phyloP scores from a whole-genome alignment of 2,797 vertebrate species.

The Sebastes itinus region DNA sequence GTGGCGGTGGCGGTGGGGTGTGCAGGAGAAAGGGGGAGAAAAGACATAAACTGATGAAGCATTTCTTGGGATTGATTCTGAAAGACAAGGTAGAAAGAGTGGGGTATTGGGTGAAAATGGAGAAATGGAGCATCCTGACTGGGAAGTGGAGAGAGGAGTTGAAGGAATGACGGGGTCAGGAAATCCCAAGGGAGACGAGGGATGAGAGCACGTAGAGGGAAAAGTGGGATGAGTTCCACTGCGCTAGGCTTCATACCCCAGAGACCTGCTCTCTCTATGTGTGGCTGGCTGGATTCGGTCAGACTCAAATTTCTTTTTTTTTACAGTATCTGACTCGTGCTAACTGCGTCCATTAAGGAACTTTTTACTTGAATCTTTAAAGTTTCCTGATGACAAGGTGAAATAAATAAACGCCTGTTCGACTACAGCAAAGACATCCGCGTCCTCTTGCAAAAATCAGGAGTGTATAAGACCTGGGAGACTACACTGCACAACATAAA shows the following conservation, averaged over 20 bases:
- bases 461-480: slow-evolving; percentile 16
- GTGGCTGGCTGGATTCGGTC: background rate
- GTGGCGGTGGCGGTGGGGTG: slow-evolving; percentile 1
- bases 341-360: background rate
- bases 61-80: slow-evolving; percentile 27
- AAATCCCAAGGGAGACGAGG: slow-evolving; percentile 41
- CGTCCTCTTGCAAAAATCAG: slow-evolving; percentile 6
- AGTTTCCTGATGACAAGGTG: slow-evolving; percentile 1
- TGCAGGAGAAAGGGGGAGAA: background rate
- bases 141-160: slow-evolving; percentile 23
- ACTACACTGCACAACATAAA: slow-evolving; percentile 30
- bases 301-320: background rate
- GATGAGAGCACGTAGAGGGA: slow-evolving; percentile 33
- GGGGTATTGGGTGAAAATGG: background rate
- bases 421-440: background rate
- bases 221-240: slow-evolving; percentile 53
- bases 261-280: slow-evolving; percentile 2
- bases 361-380: background rate
- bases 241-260: slow-evolving; percentile 18
- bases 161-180: slow-evolving; percentile 44
- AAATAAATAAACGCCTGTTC: slow-evolving; percentile 27
- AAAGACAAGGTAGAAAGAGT: slow-evolving; percentile 14
- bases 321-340: background rate
- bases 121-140: slow-evolving; percentile 35
- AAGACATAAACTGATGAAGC: slow-evolving; percentile 8